Percentiles rank a stretch among this genome's conserved stretches.
Conservation (phyloP, 2,113 vertebrate species). For the Geococcyx californianus region DNA sequence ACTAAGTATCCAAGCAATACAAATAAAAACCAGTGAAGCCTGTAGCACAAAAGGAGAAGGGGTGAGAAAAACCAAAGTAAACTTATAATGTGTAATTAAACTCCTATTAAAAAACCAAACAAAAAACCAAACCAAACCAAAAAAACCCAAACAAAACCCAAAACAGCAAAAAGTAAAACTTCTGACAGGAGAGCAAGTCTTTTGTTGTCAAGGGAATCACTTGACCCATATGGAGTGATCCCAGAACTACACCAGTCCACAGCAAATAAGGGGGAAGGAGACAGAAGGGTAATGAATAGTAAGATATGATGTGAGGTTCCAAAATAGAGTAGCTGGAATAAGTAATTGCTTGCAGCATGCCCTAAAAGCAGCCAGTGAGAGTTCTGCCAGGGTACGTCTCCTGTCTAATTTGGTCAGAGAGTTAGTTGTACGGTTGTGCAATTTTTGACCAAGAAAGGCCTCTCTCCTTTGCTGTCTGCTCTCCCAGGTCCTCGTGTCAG, state of each 20-base stretch:
- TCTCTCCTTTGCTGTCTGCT: background rate
- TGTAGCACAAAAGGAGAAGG: background rate
- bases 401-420: slow-evolving; percentile 11
- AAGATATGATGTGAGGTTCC: slow-evolving; percentile 14
- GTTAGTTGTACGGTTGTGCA: background rate
- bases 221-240: background rate
- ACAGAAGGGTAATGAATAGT: background rate
- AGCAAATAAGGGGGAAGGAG: background rate
- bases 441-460: slow-evolving; percentile 56
- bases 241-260: background rate
- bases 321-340: slow-evolving; percentile 36
- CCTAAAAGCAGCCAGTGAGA: slow-evolving; percentile 1
- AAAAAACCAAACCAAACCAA: background rate
- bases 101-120: background rate
- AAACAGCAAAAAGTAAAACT: background rate
- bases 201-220: background rate
- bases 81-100: background rate
- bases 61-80: background rate
- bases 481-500: background rate
- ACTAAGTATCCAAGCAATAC: slow-evolving; percentile 22
- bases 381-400: background rate
- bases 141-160: too few relatives aligned
- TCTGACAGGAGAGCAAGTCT: background rate
- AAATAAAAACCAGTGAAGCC: slow-evolving; percentile 27
- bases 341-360: slow-evolving; percentile 12